Percentiles rank a stretch among this genome's conserved stretches.
Conservation (phyloP, 1,140 invertebrate genomes). For the Drosophila ambigua region DNA sequence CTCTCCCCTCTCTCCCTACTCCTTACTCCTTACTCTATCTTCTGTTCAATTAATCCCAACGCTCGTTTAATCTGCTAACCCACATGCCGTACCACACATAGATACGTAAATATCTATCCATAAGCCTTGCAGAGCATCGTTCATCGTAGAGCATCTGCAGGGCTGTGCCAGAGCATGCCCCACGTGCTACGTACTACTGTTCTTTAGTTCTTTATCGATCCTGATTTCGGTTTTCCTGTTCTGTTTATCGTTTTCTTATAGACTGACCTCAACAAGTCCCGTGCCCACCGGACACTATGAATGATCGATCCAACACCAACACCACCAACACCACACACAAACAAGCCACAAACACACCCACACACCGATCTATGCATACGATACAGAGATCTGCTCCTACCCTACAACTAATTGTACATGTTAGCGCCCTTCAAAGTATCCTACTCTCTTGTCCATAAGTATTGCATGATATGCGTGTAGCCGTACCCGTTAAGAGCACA, state of each 20-base stretch:
- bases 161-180: neutral
- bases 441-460: slow-evolving; percentile 44
- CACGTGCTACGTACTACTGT: neutral
- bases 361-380: slow-evolving; percentile 23
- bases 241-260: slow-evolving; percentile 57
- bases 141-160: slow-evolving; percentile 19
- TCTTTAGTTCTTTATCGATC: slow-evolving; percentile 3
- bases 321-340: slow-evolving; percentile 28
- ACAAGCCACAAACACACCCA: slow-evolving; percentile 19
- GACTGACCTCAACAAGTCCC: slow-evolving; percentile 79
- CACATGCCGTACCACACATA: neutral
- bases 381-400: slow-evolving; percentile 54
- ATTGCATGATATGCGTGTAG: slow-evolving; percentile 45
- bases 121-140: neutral
- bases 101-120: no score
- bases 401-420: slow-evolving; percentile 25
- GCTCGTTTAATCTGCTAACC: slow-evolving; percentile 30
- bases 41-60: slow-evolving; percentile 25
- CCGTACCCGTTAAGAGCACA: slow-evolving; percentile 28
- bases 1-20: slow-evolving; percentile 1
- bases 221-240: slow-evolving; percentile 37
- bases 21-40: neutral
- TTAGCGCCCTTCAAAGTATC: neutral
- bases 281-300: slow-evolving; percentile 76
- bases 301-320: slow-evolving; percentile 44